Conservation (phyloP, 2,113 vertebrate genomes). For the Archilochus colubris region DNA sequence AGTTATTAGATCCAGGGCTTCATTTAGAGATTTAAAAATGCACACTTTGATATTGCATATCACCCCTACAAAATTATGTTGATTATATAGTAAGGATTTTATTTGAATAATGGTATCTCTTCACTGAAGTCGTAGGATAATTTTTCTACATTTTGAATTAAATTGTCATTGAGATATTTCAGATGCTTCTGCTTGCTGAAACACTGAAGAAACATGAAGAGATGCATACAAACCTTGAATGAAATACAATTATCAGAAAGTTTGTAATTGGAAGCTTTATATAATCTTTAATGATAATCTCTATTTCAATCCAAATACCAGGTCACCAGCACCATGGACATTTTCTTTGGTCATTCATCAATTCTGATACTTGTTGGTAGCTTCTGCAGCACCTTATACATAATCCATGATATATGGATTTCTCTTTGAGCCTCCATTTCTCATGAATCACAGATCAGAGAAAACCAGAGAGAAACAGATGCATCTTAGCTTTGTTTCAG, state of each 20-base stretch:
- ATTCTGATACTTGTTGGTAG: neutral
- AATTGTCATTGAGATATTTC: slow-evolving; percentile 11
- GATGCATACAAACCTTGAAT: neutral
- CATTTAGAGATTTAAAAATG: neutral
- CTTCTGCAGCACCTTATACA: neutral
- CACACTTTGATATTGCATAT: neutral
- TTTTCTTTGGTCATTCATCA: neutral
- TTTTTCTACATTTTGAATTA: slow-evolving; percentile 51
- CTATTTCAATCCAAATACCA: neutral
- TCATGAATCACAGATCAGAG: neutral
- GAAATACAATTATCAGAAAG: neutral
- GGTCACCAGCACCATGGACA: neutral
- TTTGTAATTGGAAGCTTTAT: slow-evolving; percentile 18
- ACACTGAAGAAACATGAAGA: slow-evolving; percentile 9
- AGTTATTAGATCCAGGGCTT: neutral
- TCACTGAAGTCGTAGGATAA: slow-evolving; percentile 8
- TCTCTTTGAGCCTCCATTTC: neutral
- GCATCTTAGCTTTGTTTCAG: neutral
- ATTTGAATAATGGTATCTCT: slow-evolving; percentile 18
- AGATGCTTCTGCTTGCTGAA: slow-evolving; percentile 17
- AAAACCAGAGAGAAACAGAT: neutral
- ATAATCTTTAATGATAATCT: neutral
- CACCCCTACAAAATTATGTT: neutral
- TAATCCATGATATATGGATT: neutral
- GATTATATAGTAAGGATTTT: slow-evolving; percentile 40